These are phyloP conservation scores for Jordanella pulchra DNA, from an alignment of 2,797 vertebrate species.

Conservation along the genomic window DNA sequence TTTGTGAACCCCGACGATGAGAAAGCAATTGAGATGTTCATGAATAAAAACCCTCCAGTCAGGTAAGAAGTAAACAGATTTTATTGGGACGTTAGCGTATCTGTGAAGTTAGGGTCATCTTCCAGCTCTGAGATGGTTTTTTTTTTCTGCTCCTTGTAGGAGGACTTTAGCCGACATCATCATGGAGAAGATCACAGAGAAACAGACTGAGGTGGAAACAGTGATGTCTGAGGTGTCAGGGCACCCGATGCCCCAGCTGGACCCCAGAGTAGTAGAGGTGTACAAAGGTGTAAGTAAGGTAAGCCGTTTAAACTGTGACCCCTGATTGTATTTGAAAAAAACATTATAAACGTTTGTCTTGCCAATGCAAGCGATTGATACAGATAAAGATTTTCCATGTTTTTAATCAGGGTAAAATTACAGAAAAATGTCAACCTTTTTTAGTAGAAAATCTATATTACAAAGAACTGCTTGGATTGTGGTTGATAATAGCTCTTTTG, in stretches of 20 bases:
- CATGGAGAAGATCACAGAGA: constrained; percentile 98
- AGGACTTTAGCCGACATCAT: constrained; percentile 94
- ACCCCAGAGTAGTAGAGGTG: constrained; percentile 90
- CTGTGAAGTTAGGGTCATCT: not conserved
- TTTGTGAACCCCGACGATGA: constrained; percentile 88
- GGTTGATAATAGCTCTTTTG: too few relatives aligned
- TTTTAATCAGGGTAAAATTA: not conserved
- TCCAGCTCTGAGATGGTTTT: not conserved
- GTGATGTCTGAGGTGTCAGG: constrained; percentile 91
- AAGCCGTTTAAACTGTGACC: constrained; percentile 25
- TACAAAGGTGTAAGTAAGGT: constrained; percentile 94
- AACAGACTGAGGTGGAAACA: constrained; percentile 94
- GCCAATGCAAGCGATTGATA: not conserved
- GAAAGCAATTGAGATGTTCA: constrained; percentile 93
- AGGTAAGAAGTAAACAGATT: constrained; percentile 73
- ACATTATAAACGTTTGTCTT: not conserved
- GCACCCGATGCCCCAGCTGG: constrained; percentile 87
- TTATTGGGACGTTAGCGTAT: not conserved
- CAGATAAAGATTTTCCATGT: not conserved
- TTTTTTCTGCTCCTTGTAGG: constrained; percentile 65
- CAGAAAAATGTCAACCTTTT: too few relatives aligned
- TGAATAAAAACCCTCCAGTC: constrained; percentile 93
- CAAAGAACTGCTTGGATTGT: too few relatives aligned
- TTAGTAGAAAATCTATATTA: not conserved
- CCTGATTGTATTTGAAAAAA: not conserved